Base-by-base conservation (phyloP, 2,888 invertebrate genomes). In the Coleophora deauratella region DNA sequence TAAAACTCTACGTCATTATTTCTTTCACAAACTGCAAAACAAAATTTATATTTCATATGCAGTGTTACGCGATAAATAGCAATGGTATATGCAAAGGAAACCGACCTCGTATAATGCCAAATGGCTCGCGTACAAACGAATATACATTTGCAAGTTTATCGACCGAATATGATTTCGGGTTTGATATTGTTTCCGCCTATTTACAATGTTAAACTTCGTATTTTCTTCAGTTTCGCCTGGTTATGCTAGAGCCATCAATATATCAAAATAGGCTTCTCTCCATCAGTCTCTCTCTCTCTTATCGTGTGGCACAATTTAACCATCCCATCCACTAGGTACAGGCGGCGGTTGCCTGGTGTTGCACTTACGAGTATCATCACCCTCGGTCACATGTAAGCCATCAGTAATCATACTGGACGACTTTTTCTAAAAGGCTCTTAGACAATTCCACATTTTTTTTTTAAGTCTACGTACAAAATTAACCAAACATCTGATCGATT, bases 111-210 rank as follows among this genome's bases (percentile, higher is more conserved):
- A 21, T 21, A 70, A 71, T 54, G 65, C 57, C 63, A 71, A 79
- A 77, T 74, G 74, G 72, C 57, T 65, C 74, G 67, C 63, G 65
- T 62, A 59, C 57, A 59, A 66, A 66, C 60, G 65, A 63, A 66
- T 68, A 66, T 68, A 61, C 61, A 74, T 74, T 69, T 66, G 63
- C 59, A 61, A 59, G 43, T 73, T 76, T 71, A 76, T 73, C 57
- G 66, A 44, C 53, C 59, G 68, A 57, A 61, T 63, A 63, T 58
- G 55, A 66, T 62, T 59, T 57, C 56, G 52, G 51, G 57, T 62
- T 52, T 55, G 52, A 55, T 59, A 55, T 51, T 54, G 55, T 44
- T 51, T 41, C 43, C 41, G 47, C 49, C 47, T 50, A 31, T n/a
- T n/a, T 31, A 31, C 10, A 11, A n/a, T n/a, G 9, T n/a, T 6